Conservation (phyloP, 2,113 vertebrate genomes). For the Macaca fascicularis region T2T-MFA8v1.1 NC_088375.1:106665001-106665500, state of each 20-base stretch:
- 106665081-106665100: constrained; percentile 48
- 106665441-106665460: not conserved
- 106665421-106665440: not conserved
- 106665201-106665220: not conserved
- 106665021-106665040: not conserved
- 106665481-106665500: not conserved
- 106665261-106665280: not conserved
- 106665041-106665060: not conserved
- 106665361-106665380: not conserved
- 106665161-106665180: not conserved
- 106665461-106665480: not conserved
- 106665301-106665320: not conserved
- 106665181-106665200: constrained; percentile 3
- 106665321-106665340: not conserved
- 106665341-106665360: rapidly evolving
- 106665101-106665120: not conserved
- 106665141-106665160: not conserved
- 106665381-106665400: not conserved
- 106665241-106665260: not conserved
- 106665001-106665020: not conserved
- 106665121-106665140: constrained; percentile 45
- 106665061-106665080: not conserved
- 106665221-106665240: not conserved
- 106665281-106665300: not conserved
- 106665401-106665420: not conserved